Evolutionary conservation across 2,888 invertebrate species (phyloP).

Genomic region (Xiphydria camelus): DNA sequence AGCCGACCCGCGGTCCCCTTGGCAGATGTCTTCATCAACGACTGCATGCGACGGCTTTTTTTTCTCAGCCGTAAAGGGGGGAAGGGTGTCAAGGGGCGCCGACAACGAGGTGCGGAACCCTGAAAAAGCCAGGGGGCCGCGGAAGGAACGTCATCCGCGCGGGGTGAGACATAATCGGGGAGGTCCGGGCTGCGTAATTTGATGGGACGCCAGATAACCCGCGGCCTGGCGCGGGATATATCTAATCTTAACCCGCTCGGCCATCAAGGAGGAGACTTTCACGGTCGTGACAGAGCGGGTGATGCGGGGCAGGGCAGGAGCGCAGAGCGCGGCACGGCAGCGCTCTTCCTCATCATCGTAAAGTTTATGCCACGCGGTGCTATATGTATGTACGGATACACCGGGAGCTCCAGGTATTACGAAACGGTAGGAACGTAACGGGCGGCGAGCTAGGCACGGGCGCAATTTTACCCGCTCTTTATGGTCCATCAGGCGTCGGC

Average conservation of each 20-base stretch:
- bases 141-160: background rate
- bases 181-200: background rate
- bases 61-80: too few species aligned
- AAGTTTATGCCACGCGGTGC: constrained; percentile 35
- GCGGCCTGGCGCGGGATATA: too few species aligned
- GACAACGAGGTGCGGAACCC: too few species aligned
- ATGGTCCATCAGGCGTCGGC: constrained; percentile 33
- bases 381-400: constrained; percentile 12
- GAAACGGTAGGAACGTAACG: constrained; percentile 23
- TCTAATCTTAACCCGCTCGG: constrained; percentile 1
- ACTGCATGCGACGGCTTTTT: too few species aligned
- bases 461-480: constrained; percentile 34
- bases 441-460: constrained; percentile 5
- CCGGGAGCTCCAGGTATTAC: constrained; percentile 16
- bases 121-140: background rate
- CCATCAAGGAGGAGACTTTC: background rate
- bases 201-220: constrained; percentile 2
- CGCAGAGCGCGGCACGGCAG: constrained; percentile 2
- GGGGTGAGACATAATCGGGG: constrained; percentile 1
- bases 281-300: too few species aligned
- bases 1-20: too few species aligned
- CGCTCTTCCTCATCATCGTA: constrained; percentile 39
- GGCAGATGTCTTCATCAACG: too few species aligned
- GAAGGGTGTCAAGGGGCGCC: too few species aligned
- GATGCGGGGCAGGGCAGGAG: too few species aligned